Percentiles rank a stretch among this genome's conserved stretches.
These are phyloP conservation scores for Eptesicus fuscus DNA, from an alignment of 2,113 vertebrate species.

Conservation along the genomic window DNA sequence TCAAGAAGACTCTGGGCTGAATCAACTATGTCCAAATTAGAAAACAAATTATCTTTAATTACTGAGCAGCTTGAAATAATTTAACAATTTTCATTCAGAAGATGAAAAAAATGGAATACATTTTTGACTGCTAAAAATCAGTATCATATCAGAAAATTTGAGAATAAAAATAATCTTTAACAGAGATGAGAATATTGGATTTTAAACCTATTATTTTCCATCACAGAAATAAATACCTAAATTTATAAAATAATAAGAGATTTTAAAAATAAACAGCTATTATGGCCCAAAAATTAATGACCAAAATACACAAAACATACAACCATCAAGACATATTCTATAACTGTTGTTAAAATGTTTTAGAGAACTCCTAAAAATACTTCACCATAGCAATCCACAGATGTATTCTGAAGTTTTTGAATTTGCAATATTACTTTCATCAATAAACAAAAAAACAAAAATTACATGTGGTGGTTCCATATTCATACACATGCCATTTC, in stretches of 20 bases:
- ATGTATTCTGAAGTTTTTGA: background rate
- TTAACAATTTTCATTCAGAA: constrained; percentile 48
- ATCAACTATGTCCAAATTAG: constrained; percentile 31
- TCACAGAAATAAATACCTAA: background rate
- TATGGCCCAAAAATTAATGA: background rate
- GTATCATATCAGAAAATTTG: constrained; percentile 37
- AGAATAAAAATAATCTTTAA: constrained; percentile 51
- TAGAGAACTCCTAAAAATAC: background rate
- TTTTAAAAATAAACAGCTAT: background rate
- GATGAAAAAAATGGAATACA: constrained; percentile 33
- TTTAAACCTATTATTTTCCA: constrained; percentile 24
- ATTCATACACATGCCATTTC: background rate
- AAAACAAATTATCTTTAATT: constrained; percentile 71
- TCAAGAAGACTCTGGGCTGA: constrained; percentile 24
- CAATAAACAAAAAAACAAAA: background rate
- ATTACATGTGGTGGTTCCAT: background rate
- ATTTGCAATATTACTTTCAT: background rate
- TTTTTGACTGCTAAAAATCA: constrained; percentile 23
- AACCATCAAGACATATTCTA: background rate
- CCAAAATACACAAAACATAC: background rate
- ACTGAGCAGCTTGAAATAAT: constrained; percentile 53
- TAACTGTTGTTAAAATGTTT: background rate
- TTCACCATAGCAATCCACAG: background rate
- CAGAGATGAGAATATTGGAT: constrained; percentile 5
- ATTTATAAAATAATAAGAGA: background rate